A percentile compares a stretch with the other conserved stretches of the same genome.
Conservation (phyloP, 1,140 invertebrate genomes). For the Drosophila micromelanica region DNA sequence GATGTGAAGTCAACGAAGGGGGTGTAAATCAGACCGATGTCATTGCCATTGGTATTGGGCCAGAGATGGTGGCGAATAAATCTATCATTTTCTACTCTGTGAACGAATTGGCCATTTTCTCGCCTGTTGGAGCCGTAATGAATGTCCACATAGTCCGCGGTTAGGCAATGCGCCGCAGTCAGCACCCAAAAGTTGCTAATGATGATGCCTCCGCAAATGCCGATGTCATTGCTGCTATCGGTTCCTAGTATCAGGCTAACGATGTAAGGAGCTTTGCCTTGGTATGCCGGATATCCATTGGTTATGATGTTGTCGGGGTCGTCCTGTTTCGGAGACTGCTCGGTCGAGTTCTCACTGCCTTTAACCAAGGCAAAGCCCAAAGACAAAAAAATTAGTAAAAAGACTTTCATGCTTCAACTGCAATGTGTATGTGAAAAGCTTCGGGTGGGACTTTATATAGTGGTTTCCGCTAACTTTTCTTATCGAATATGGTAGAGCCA, state of each 20-base stretch:
- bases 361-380: conserved; percentile 29
- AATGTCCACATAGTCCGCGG: conserved; percentile 50
- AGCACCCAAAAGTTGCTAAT: conserved; percentile 86
- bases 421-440: neutral
- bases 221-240: conserved; percentile 48
- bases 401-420: conserved; percentile 46
- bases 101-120: conserved; percentile 35
- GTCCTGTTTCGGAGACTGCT: no score
- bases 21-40: conserved; percentile 61
- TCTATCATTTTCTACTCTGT: conserved; percentile 49
- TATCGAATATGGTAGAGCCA: neutral
- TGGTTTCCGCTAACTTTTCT: neutral
- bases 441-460: neutral
- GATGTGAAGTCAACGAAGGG: conserved; percentile 39
- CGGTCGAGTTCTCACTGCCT: conserved; percentile 6
- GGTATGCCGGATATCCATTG: conserved; percentile 54
- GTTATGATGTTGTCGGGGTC: conserved; percentile 41
- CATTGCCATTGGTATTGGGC: conserved; percentile 44
- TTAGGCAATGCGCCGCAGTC: conserved; percentile 86
- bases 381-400: conserved; percentile 30
- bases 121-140: conserved; percentile 68
- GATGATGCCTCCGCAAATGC: conserved; percentile 86
- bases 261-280: conserved; percentile 85
- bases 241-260: conserved; percentile 81
- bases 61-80: conserved; percentile 56